Evolutionary conservation across 2,888 invertebrate species (phyloP).

Genomic region (Coremacera marginata): DNA sequence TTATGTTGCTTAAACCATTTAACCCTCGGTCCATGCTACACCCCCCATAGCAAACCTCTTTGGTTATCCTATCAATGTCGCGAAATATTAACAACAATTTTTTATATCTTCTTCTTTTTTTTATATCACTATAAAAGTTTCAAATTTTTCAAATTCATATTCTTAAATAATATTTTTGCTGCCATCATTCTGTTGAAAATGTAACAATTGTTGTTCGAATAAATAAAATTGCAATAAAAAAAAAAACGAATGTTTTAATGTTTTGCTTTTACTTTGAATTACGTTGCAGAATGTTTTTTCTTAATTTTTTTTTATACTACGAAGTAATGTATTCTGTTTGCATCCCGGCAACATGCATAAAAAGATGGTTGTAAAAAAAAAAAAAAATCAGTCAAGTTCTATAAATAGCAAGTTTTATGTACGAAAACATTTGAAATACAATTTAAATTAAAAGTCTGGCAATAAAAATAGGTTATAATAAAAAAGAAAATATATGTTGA

Average conservation of each 20-base stretch:
- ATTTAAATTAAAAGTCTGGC: conserved; percentile 65
- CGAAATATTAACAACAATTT: neutral
- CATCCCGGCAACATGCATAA: conserved; percentile 21
- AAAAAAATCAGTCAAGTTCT: conserved; percentile 33
- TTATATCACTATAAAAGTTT: conserved; percentile 9
- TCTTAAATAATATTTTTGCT: conserved; percentile 13
- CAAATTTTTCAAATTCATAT: conserved; percentile 43
- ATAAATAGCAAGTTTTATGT: neutral
- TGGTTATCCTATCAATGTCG: neutral
- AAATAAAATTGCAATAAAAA: conserved; percentile 39
- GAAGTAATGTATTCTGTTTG: no score
- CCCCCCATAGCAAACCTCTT: neutral
- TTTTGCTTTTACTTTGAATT: conserved; percentile 55
- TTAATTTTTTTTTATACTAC: neutral
- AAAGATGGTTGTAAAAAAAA: conserved; percentile 50
- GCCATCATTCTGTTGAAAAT: neutral
- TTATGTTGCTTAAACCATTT: no score
- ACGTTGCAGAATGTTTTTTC: conserved; percentile 11
- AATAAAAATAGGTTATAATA: conserved; percentile 54
- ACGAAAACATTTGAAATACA: conserved; percentile 49
- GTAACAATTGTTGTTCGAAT: neutral
- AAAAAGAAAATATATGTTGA: neutral
- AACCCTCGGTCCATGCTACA: no score
- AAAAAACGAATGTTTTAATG: conserved; percentile 49
- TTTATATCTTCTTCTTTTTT: neutral